Base-by-base conservation (phyloP, 2,113 vertebrate genomes). In the Phalacrocorax brasilianus region DNA sequence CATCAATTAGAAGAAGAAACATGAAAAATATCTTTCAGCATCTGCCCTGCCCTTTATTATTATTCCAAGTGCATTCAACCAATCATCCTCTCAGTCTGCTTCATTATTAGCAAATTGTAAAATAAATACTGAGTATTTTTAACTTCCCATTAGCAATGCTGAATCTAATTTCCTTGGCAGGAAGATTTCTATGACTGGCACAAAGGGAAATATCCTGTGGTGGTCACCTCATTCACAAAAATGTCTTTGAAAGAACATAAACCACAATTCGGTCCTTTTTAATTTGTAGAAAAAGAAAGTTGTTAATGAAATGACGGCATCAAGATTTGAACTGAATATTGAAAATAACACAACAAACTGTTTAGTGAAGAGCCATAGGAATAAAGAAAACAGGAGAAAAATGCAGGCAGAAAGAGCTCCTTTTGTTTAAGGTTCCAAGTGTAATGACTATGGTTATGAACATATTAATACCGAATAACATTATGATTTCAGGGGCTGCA, bases 51-150 rank as follows among this genome's bases (percentile, higher is more conserved):
- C 90, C 52, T 93, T 85, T 97, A 87, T 93, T 91, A 93, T 93
- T 93, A 94, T 93, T 96, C 73, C 28, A 82, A 85, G 61, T 93
- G 70, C 76, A 94, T 96, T 92, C 93, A 95, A 65, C 61, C 82
- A 91, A 70, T 93, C 82, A 84, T 91, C 40, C 65, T 66, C 62
- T 73, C 74, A 72, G 76, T 70, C 91, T 93, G 45, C 28, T 90
- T 97, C 75, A 66, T 94, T 95, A 93, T 92, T 84, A 94, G 27
- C 12, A 87, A 94, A 93, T 40, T 75, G 72, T 75, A 88, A 88
- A 91, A 95, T 75, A 96, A 95, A 91, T 89, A 72, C 45, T 4
- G 22, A 30, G 53, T 86, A 82, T 92, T 96, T 96, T 94, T 90
- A 55, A 90, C 62, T 95, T 73, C n/a, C n/a, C 26, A 74, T 91